Percentiles rank a stretch among this genome's conserved stretches.
These are phyloP conservation scores for Heliconius ethilla DNA, from an alignment of 2,888 invertebrate genomes.

Conservation along the genomic window DNA sequence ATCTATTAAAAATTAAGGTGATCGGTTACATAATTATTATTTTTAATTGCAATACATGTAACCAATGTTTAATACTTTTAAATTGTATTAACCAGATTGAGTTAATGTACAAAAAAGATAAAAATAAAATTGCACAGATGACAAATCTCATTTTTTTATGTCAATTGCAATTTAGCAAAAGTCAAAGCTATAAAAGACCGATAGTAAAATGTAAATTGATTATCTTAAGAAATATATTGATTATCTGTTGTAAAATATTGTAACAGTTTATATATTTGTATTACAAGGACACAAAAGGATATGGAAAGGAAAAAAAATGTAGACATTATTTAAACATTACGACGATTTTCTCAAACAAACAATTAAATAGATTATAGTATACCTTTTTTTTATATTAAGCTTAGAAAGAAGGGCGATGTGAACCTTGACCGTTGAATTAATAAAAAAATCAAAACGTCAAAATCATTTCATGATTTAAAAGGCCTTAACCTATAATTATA, in stretches of 20 bases:
- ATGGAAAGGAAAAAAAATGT: not conserved
- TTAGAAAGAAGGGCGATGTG: too few relatives aligned
- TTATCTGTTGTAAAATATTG: not conserved
- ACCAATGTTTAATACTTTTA: not conserved
- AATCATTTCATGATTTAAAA: not conserved
- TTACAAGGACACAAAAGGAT: constrained; percentile 7
- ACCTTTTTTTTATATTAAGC: too few relatives aligned
- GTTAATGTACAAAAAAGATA: too few relatives aligned
- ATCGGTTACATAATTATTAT: not conserved
- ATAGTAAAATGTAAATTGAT: constrained; percentile 4
- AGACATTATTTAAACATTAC: not conserved
- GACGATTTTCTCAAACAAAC: too few relatives aligned
- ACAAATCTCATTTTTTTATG: constrained; percentile 5
- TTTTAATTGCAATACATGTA: not conserved
- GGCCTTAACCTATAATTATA: not conserved
- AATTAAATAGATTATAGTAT: too few relatives aligned
- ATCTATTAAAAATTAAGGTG: not conserved
- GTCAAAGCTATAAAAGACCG: constrained; percentile 10
- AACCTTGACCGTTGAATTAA: not conserved
- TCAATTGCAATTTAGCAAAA: not conserved
- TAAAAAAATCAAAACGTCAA: not conserved
- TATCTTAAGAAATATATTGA: constrained; percentile 9
- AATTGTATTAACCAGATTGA: too few relatives aligned
- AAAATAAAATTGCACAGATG: not conserved
- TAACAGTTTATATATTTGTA: not conserved